Evolutionary conservation across 1,140 invertebrate species (phyloP), one percentile per base, ranked within the genome.

Genomic region (Cepaea nemoralis): DNA sequence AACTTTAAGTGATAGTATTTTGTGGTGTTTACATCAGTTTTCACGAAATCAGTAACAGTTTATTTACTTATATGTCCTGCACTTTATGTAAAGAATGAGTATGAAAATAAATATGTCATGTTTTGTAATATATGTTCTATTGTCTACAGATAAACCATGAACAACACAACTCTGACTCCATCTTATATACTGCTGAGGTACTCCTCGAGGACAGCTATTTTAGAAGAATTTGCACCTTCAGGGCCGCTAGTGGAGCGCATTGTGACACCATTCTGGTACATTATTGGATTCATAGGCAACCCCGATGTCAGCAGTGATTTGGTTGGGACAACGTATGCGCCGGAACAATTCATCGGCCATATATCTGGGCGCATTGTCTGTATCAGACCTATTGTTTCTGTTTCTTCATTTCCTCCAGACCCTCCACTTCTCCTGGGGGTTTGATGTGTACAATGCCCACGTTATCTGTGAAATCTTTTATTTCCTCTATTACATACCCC

Each of bases 251-350:
- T 86, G 5, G 89, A 89, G 55, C 80, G 85, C n/a, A 70, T 86
- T 63, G 59, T 90, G 10, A 84, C 88, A 14, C 89, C 89, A 42
- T 73, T 90, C 35, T 90, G 88, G 88, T 91, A 90, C 82, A 69
- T 87, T 55, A 83, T 91, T 27, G 91, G 91, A 6, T 84, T 91
- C 14, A 45, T 88, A 12, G 40, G 85, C 87, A 12, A 91, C 90
- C 77, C 79, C 86, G 10, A 45, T 89, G 3, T 88, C 87, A 14
- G 85, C 86, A 8, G 74, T 82, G 59, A 87, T 91, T 70, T 91
- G 90, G 90, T 80, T 88, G 1, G 81, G 86, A 35, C 77, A 77
- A 1, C 83, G 85, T 16, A 88, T 89, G 40, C 48, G 89, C 19
- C 71, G 83, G 16, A 86, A 85, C 45, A 88, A 88, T 78, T 88